Evolutionary conservation across 2,888 invertebrate genomes (phyloP), one percentile per base, ranked within the genome.

Genomic region (Lasioglossum pauxillum): DNA sequence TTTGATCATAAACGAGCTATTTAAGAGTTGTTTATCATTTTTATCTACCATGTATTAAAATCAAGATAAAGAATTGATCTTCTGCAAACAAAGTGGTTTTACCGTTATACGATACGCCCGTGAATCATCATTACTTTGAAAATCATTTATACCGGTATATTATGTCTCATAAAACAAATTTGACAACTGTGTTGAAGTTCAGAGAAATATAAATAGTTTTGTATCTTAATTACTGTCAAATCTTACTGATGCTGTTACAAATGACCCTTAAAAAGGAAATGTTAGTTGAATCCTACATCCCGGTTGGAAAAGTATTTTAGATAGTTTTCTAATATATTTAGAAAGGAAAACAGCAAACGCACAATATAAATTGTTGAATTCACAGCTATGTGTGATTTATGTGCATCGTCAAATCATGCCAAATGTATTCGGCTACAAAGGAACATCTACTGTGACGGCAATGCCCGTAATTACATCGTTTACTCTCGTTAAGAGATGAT

Each of bases 401-500:
- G 57, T 75, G 35, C 69, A 57, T 38, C 57, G 23, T 78, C 31
- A 78, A 75, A 85, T 85, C 60, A n/a, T 77, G 60, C 60, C 64
- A 64, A 35, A 71, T 38, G 77, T 46, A 67, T 41, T 41, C 53
- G 64, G 31, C 73, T 67, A 64, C 60, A 75, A 60, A 74, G 74
- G 77, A 79, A n/a, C 67, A 46, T 46, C 35, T 69, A 79, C 72
- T 60, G 53, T n/a, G 79, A 77, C 76, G 71, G 72, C 74, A 74
- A 77, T 76, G 77, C 82, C 82, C 80, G 79, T 85, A 86, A 86
- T 86, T 86, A 86, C 77, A 75, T 83, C 85, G 85, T 85, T 86
- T 86, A 85, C 79, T 82, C 86, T 86, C 82, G 86, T 86, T 85
- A 86, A 85, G 82, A 86, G 64, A 78, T 85, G 79, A 69, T 76